phyloP scores from a whole-genome alignment of 64 coral and sea anemone genomes.

The Stichodactyla mertensii region DNA sequence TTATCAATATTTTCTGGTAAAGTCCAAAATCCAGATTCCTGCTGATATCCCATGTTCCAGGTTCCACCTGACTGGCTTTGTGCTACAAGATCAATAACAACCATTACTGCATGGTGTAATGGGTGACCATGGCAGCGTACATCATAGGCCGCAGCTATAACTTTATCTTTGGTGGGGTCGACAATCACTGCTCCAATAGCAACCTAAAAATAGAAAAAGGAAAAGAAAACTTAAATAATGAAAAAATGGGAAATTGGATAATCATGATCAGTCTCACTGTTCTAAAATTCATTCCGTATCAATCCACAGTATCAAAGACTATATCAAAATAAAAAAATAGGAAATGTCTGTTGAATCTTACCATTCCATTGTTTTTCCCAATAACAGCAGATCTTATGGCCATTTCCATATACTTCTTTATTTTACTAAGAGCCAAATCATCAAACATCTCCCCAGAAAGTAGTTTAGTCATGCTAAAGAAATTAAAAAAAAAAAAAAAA shows the following conservation, averaged over 20 bases:
- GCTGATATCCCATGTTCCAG: slow-evolving; percentile 38
- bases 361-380: slow-evolving; percentile 54
- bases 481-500: not conserved
- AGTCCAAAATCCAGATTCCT: slow-evolving; percentile 1
- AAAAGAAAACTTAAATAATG: not conserved
- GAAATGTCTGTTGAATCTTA: not conserved
- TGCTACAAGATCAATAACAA: slow-evolving; percentile 90
- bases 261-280: too few relatives aligned
- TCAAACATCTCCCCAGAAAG: slow-evolving; percentile 76
- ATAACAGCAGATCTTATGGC: slow-evolving; percentile 43
- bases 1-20: not conserved
- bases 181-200: slow-evolving; percentile 69
- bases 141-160: slow-evolving; percentile 71
- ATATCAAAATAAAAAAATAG: not conserved
- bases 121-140: slow-evolving; percentile 54
- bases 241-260: not conserved
- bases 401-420: slow-evolving; percentile 56
- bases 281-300: too few relatives aligned
- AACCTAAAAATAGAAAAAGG: slow-evolving; percentile 36
- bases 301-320: too few relatives aligned
- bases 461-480: slow-evolving; percentile 56
- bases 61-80: slow-evolving; percentile 67
- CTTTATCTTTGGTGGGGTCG: slow-evolving; percentile 48
- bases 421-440: slow-evolving; percentile 40
- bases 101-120: slow-evolving; percentile 93